phyloP scores from a whole-genome alignment of 1,140 invertebrate genomes.

The Steinernema feltiae region DNA sequence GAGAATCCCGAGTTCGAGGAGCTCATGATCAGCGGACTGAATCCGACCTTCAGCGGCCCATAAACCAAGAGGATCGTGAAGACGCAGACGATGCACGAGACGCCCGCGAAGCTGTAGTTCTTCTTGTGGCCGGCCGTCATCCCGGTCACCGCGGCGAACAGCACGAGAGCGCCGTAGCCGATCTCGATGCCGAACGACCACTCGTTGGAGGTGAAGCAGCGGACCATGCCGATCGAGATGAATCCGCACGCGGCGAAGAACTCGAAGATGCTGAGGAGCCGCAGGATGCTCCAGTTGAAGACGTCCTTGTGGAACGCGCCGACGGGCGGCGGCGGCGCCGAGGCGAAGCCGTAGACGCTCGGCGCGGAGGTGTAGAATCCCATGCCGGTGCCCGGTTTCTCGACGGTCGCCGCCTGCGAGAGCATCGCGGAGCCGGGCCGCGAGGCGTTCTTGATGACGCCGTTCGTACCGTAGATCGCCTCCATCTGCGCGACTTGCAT shows the following conservation, averaged over 20 bases:
- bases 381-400: neutral
- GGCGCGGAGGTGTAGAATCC: neutral
- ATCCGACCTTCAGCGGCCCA: neutral
- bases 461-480: conserved; percentile 3
- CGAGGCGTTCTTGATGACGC: neutral
- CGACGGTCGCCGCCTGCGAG: neutral
- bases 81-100: neutral
- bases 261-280: neutral
- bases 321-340: neutral
- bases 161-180: neutral
- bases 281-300: neutral
- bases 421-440: neutral
- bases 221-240: neutral
- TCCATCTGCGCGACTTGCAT: neutral
- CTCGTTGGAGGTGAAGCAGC: neutral
- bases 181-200: neutral
- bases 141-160: neutral
- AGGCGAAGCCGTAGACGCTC: neutral
- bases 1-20: neutral
- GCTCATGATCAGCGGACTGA: neutral
- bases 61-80: neutral
- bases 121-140: neutral
- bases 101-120: neutral
- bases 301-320: neutral
- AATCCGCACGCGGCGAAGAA: neutral